Evolutionary conservation across 2,113 vertebrate species (phyloP).

Genomic region (Psephotus haematonotus): DNA sequence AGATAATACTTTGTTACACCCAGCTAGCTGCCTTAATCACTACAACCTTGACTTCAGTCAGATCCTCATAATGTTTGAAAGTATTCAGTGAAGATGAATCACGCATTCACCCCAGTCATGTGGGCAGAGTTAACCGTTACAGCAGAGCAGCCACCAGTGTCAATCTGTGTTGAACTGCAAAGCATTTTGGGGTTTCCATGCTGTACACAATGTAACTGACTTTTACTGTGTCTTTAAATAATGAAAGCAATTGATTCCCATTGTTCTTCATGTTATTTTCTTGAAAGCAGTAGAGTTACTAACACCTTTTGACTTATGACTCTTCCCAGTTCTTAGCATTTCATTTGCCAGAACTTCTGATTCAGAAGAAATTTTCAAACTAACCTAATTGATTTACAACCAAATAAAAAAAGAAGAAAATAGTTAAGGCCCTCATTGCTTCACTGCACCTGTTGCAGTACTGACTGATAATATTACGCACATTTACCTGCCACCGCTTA

Average conservation of each 20-base stretch:
- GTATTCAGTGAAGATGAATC: neutral
- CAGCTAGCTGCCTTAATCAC: neutral
- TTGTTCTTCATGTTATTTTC: neutral
- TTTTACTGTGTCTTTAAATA: neutral
- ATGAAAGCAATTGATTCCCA: neutral
- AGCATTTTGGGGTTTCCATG: neutral
- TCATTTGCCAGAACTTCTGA: neutral
- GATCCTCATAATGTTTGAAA: neutral
- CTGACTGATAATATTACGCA: neutral
- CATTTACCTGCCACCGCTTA: neutral
- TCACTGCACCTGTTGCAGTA: neutral
- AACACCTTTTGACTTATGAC: neutral
- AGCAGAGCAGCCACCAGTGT: neutral
- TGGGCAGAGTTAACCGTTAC: neutral
- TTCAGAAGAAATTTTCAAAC: neutral
- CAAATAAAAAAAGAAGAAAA: neutral
- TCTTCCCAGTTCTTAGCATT: neutral
- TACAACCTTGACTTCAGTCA: neutral
- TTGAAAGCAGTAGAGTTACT: neutral
- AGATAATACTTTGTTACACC: neutral
- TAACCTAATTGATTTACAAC: neutral
- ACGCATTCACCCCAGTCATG: rapidly evolving
- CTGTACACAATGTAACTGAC: neutral
- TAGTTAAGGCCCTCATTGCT: neutral
- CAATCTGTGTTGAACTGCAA: neutral